These are phyloP conservation scores for Nothobranchius furzeri DNA, from an alignment of 2,113 vertebrate genomes.

Conservation along the genomic window DNA sequence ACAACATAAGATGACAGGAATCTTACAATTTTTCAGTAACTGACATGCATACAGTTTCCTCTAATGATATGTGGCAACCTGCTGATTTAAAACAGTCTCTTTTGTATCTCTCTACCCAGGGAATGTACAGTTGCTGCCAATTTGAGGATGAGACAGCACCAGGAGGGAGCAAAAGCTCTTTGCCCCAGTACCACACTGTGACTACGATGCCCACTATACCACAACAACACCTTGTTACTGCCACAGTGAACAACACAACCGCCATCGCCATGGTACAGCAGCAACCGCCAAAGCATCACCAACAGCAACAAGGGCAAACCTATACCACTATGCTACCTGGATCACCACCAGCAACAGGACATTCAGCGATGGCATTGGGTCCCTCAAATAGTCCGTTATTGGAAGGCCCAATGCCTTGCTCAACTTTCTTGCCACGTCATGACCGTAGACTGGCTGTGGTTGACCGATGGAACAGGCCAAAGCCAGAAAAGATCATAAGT, in stretches of 20 bases:
- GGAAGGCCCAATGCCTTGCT: conserved; percentile 84
- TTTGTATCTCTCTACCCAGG: conserved; percentile 74
- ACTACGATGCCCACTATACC: conserved; percentile 65
- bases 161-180: conserved; percentile 65
- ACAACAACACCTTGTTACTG: conserved; percentile 76
- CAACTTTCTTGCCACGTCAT: conserved; percentile 86
- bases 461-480: conserved; percentile 87
- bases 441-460: conserved; percentile 84
- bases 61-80: conserved; percentile 26
- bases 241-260: conserved; percentile 75
- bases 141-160: conserved; percentile 83
- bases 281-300: conserved; percentile 75
- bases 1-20: too few relatives aligned
- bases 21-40: too few relatives aligned
- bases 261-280: conserved; percentile 79
- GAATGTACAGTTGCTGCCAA: conserved; percentile 93
- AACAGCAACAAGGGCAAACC: conserved; percentile 71
- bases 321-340: conserved; percentile 78
- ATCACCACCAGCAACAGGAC: conserved; percentile 75
- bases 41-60: not conserved
- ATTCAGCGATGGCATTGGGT: conserved; percentile 81
- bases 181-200: conserved; percentile 78
- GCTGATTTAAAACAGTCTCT: conserved; percentile 41
- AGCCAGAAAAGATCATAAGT: conserved; percentile 79
- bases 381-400: conserved; percentile 83